Evolutionary conservation across 2,113 vertebrate genomes (phyloP).

Genomic region (Cheirogaleus medius): DNA sequence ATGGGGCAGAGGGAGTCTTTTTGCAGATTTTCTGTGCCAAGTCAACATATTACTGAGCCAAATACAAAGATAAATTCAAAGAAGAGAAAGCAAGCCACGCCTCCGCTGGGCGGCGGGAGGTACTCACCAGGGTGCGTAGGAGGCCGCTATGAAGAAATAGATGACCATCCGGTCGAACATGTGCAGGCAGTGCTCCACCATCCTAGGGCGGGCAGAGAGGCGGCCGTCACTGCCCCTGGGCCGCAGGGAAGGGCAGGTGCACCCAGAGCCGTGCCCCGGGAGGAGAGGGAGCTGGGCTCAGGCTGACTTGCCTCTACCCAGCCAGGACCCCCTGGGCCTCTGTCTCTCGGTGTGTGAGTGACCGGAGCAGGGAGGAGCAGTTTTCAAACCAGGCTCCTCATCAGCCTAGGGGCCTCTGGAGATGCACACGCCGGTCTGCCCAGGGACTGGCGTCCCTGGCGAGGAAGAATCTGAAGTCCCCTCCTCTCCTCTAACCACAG

Average conservation of each 20-base stretch:
- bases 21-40: fast-evolving
- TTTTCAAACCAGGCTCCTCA: not conserved
- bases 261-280: fast-evolving
- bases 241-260: not conserved
- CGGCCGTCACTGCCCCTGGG: not conserved
- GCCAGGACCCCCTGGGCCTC: not conserved
- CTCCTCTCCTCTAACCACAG: not conserved
- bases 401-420: too few relatives aligned
- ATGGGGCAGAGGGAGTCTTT: fast-evolving
- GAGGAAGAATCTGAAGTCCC: too few relatives aligned
- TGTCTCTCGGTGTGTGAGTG: not conserved
- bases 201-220: slow-evolving; percentile 80
- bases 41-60: too few relatives aligned
- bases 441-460: not conserved
- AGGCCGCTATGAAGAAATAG: slow-evolving; percentile 96
- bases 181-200: slow-evolving; percentile 93
- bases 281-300: fast-evolving
- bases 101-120: fast-evolving
- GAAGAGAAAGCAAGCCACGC: not conserved
- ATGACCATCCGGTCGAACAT: slow-evolving; percentile 97
- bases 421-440: not conserved
- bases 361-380: not conserved
- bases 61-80: fast-evolving
- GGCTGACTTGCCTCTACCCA: not conserved
- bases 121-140: slow-evolving; percentile 95